Base-by-base conservation (phyloP, 2,113 vertebrate species). In the Emydura subglobosa region DNA sequence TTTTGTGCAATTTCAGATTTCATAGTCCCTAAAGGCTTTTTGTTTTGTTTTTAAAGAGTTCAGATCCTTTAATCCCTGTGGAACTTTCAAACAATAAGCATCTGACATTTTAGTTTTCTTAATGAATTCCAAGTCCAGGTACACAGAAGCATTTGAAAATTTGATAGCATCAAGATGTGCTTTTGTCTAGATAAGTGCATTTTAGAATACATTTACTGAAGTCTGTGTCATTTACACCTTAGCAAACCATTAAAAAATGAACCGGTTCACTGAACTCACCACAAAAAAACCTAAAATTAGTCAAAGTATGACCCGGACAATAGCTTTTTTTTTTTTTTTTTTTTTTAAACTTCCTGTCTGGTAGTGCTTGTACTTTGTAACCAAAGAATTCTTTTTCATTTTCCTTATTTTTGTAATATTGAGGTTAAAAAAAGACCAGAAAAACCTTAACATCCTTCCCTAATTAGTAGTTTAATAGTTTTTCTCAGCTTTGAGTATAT, bases 41-140 rank as follows among this genome's bases (percentile, higher is more conserved):
- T 54, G 34, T 34, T 19, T 25, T 51, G 49, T 12, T 74, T 88
- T 79, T 72, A 85, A 91, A 95, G 93, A 89, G 3, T 90, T 90
- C 86, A 90, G 31, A 61, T 29, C 57, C 74, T 6, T 42, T 94
- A 85, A 74, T 89, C 86, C 34, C 65, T 25, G 2, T 85, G 89
- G 81, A 95, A 94, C 25, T 88, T 95, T 88, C 81, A 93, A 84
- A 87, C 7, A 94, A 92, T 44, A 87, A 85, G 5, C 16, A 72
- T 31, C 82, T 97, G 84, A 82, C 2, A 74, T 91, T 95, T 94
- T 50, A 82, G 50, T 89, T 96, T 86, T 79, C 86, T 86, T 92
- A 89, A 90, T 95, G 96, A 22, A 83, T 92, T 93, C 54, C 54
- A 39, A 49, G 79, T 57, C 85, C 76, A 16, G 39, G 25, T 94